Base-by-base conservation (phyloP, 35 echinoderm and acorn worm species). In the Acanthaster planci region DNA sequence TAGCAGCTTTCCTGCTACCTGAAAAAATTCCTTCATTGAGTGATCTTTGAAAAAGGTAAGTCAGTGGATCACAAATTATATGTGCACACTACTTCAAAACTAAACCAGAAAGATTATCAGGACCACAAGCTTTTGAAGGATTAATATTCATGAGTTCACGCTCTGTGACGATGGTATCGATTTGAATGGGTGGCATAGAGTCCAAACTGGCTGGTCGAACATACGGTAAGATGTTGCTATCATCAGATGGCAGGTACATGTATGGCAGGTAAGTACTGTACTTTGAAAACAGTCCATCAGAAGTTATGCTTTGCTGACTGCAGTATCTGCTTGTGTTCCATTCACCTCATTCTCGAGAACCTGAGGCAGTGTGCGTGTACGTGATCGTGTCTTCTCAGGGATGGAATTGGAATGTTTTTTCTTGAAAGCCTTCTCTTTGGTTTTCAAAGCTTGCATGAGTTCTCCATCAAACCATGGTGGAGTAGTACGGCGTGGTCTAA, bases 181-280 rank as follows among this genome's bases (percentile, higher is more conserved):
- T 58, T 16, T 58, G 26, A 58, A 58, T 58, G 55, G 55, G 55
- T 58, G 55, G 55, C 55, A 12, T 58, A 58, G 55, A 58, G 55
- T 58, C 55, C 0, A 58, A 58, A 58, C 26, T 58, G 17, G 2
- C 55, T 58, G 55, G 55, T 58, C 26, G 10, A 12, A 12, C 10
- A 23, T n/a, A n/a, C n/a, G n/a, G n/a, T n/a, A n/a, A n/a, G n/a
- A n/a, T n/a, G n/a, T n/a, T n/a, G n/a, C n/a, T n/a, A n/a, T n/a
- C n/a, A n/a, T n/a, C n/a, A n/a, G n/a, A n/a, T n/a, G n/a, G n/a
- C n/a, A n/a, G n/a, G n/a, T n/a, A n/a, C n/a, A n/a, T n/a, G n/a
- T n/a, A n/a, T n/a, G n/a, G n/a, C n/a, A n/a, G n/a, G 30, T 67
- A 67, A 2, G 1, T 1, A 22, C 0, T n/a, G n/a, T n/a, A n/a